Evolutionary conservation across 2,797 vertebrate genomes (phyloP).

Genomic region (Pseudocheirus occidentalis): DNA sequence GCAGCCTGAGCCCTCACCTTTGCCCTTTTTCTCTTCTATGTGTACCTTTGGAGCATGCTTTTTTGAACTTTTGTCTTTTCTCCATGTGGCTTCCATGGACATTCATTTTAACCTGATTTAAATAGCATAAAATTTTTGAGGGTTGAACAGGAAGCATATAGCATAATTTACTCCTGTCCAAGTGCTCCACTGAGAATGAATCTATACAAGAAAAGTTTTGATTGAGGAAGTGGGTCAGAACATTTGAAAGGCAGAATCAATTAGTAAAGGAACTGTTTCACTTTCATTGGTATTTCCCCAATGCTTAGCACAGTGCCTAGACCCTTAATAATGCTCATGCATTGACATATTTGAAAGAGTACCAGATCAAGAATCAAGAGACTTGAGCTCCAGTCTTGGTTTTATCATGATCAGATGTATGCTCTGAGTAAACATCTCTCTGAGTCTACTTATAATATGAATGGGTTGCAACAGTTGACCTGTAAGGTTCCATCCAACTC

Average conservation of each 20-base stretch:
- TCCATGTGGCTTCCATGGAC: neutral
- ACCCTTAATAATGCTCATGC: neutral
- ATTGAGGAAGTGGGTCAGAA: neutral
- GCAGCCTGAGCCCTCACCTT: neutral
- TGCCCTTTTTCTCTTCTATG: neutral
- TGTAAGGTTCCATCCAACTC: neutral
- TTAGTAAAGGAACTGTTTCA: neutral
- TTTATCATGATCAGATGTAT: neutral
- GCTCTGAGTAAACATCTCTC: neutral
- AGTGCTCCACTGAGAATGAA: neutral
- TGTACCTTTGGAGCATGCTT: neutral
- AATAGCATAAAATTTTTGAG: conserved; percentile 5
- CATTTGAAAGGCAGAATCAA: neutral
- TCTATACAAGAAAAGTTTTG: neutral
- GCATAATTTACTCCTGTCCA: neutral
- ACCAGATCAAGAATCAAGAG: neutral
- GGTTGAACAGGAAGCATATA: neutral
- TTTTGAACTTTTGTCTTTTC: neutral
- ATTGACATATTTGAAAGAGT: neutral
- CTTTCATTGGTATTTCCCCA: neutral
- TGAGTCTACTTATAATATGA: neutral
- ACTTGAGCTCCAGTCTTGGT: neutral
- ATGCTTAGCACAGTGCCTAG: neutral
- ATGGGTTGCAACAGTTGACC: neutral
- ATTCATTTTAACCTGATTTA: conserved; percentile 13